phyloP scores from a whole-genome alignment of 2,797 vertebrate species.

The Acridotheres tristis region DNA sequence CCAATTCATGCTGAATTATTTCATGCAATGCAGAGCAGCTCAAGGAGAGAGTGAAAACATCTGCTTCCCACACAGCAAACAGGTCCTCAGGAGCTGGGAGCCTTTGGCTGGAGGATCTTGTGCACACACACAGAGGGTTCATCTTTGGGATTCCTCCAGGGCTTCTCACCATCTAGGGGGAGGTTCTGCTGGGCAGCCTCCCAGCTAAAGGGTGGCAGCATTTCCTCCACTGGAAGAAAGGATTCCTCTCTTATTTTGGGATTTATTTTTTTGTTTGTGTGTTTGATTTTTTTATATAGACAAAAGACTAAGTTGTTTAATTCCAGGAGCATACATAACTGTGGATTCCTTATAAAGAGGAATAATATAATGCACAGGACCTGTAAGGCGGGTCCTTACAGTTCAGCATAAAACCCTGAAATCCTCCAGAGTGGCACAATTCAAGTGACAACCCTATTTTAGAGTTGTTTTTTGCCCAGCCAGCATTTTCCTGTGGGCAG shows the following conservation, averaged over 20 bases:
- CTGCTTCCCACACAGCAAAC: neutral
- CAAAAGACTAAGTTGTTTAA: neutral
- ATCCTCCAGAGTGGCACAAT: neutral
- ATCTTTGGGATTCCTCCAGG: neutral
- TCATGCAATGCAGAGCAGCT: neutral
- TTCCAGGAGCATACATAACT: neutral
- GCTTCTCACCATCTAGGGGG: neutral
- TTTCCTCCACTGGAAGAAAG: neutral
- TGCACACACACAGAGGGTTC: neutral
- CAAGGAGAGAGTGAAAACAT: neutral
- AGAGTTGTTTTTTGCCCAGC: neutral
- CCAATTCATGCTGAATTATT: constrained; percentile 31
- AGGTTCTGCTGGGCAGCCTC: neutral
- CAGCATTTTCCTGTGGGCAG: neutral
- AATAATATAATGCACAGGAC: too few species aligned
- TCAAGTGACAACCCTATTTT: neutral
- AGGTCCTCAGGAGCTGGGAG: neutral
- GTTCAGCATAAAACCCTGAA: neutral
- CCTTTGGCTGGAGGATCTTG: neutral
- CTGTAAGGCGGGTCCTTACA: neutral
- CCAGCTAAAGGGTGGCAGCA: neutral
- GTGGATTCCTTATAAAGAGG: neutral
- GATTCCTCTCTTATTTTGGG: neutral
- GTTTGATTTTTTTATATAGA: neutral
- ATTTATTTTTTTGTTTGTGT: neutral